Percentiles rank a stretch among this genome's conserved stretches.
These are phyloP conservation scores for Drosophila tripunctata DNA, from an alignment of 2,888 invertebrate species.

Conservation along the genomic window DNA sequence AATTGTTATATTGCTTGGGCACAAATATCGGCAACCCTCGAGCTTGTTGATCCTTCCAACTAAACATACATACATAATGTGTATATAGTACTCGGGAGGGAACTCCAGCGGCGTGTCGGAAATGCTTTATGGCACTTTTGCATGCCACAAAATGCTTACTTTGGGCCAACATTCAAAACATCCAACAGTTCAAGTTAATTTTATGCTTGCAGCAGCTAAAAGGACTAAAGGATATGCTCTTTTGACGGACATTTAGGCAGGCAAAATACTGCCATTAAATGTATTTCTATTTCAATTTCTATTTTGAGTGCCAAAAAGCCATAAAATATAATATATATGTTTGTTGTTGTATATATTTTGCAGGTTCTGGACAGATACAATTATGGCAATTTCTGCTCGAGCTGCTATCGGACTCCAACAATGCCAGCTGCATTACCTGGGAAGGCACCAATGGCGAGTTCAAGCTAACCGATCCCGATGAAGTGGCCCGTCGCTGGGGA, in stretches of 20 bases:
- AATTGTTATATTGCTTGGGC: constrained; percentile 6
- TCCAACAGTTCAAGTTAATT: constrained; percentile 58
- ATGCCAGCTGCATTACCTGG: constrained; percentile 99
- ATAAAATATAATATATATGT: constrained; percentile 12
- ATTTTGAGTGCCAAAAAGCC: constrained; percentile 16
- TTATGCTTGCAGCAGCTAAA: constrained; percentile 32
- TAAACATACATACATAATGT: too few relatives aligned
- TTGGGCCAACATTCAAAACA: constrained; percentile 61
- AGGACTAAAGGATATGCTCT: constrained; percentile 71
- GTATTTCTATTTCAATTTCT: constrained; percentile 10
- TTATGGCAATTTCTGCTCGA: constrained; percentile 99
- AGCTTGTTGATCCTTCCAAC: constrained; percentile 6
- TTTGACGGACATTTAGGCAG: constrained; percentile 77
- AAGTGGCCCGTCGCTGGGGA: constrained; percentile 99
- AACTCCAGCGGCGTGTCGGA: constrained; percentile 53
- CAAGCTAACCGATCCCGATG: constrained; percentile 99
- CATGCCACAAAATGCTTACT: constrained; percentile 81
- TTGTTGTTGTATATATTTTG: constrained; percentile 42
- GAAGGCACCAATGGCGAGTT: constrained; percentile 99
- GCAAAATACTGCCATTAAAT: constrained; percentile 65
- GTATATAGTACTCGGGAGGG: too few relatives aligned
- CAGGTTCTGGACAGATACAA: constrained; percentile 98
- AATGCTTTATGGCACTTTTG: constrained; percentile 82
- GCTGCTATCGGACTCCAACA: constrained; percentile 96
- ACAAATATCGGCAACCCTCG: constrained; percentile 14